Conservation (phyloP, 2,888 invertebrate genomes). For the Rhamphomyia laevipes region DNA sequence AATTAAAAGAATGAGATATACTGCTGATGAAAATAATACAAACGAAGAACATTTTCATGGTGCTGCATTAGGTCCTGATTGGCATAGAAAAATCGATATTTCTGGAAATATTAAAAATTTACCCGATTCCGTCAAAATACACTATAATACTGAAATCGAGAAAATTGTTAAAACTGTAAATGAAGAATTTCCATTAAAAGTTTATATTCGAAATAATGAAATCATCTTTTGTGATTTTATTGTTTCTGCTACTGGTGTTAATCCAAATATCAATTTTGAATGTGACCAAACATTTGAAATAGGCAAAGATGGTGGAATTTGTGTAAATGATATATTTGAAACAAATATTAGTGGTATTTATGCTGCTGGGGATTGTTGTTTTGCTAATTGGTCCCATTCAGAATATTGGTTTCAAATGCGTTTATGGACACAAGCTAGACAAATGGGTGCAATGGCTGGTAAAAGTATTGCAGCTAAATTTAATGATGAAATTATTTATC, state of each 20-base stretch:
- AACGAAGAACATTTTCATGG: slow-evolving; percentile 44
- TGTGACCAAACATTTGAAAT: slow-evolving; percentile 42
- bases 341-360: slow-evolving; percentile 68
- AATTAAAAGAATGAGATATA: slow-evolving; percentile 55
- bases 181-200: slow-evolving; percentile 54
- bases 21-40: slow-evolving; percentile 40
- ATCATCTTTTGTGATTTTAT: slow-evolving; percentile 74
- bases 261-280: slow-evolving; percentile 49
- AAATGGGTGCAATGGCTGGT: slow-evolving; percentile 93
- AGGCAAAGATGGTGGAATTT: slow-evolving; percentile 67
- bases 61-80: slow-evolving; percentile 94
- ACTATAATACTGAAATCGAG: slow-evolving; percentile 47
- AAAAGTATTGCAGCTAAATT: slow-evolving; percentile 62
- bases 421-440: slow-evolving; percentile 95
- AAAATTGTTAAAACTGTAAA: slow-evolving; percentile 15
- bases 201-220: slow-evolving; percentile 60
- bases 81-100: slow-evolving; percentile 64
- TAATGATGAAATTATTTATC: slow-evolving; percentile 51
- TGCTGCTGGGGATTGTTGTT: slow-evolving; percentile 93
- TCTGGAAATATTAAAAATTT: slow-evolving; percentile 38
- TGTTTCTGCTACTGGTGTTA: slow-evolving; percentile 91
- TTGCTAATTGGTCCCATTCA: slow-evolving; percentile 63
- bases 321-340: slow-evolving; percentile 75
- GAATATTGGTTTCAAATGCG: slow-evolving; percentile 90
- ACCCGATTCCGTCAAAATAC: slow-evolving; percentile 42